Conservation (phyloP, 2,888 invertebrate species). For the Aproaerema taeniolella region DNA sequence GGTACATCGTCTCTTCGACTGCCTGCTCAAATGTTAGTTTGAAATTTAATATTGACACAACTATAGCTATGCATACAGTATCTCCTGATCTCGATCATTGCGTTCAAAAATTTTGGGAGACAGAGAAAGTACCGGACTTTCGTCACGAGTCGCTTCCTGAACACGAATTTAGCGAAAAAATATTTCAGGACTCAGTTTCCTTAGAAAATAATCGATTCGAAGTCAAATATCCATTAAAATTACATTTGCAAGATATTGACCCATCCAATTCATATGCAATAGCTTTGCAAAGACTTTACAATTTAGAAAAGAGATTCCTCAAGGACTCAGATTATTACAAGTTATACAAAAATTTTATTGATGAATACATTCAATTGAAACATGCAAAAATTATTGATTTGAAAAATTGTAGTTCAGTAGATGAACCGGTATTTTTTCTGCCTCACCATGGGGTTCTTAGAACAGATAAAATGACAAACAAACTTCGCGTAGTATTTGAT, state of each 20-base stretch:
- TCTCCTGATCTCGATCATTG: too few species aligned
- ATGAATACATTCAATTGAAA: background rate
- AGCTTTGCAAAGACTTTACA: background rate
- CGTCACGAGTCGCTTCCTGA: constrained; percentile 10
- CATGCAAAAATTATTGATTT: background rate
- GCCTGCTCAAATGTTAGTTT: too few species aligned
- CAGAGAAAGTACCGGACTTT: constrained; percentile 14
- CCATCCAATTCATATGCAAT: background rate
- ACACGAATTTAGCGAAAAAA: constrained; percentile 1
- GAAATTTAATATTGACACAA: too few species aligned
- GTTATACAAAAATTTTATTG: background rate
- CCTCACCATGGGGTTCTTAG: background rate
- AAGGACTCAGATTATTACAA: background rate
- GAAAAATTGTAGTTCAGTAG: background rate
- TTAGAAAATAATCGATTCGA: background rate
- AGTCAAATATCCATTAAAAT: background rate
- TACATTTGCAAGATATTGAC: background rate
- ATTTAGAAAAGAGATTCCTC: background rate
- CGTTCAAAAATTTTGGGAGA: background rate
- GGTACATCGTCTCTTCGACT: too few species aligned
- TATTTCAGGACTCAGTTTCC: background rate
- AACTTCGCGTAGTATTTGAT: background rate
- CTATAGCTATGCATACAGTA: background rate
- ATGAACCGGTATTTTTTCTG: background rate
- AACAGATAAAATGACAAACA: background rate